These are phyloP conservation scores for Elegia similella DNA, from an alignment of 2,888 invertebrate species.

Conservation along the genomic window DNA sequence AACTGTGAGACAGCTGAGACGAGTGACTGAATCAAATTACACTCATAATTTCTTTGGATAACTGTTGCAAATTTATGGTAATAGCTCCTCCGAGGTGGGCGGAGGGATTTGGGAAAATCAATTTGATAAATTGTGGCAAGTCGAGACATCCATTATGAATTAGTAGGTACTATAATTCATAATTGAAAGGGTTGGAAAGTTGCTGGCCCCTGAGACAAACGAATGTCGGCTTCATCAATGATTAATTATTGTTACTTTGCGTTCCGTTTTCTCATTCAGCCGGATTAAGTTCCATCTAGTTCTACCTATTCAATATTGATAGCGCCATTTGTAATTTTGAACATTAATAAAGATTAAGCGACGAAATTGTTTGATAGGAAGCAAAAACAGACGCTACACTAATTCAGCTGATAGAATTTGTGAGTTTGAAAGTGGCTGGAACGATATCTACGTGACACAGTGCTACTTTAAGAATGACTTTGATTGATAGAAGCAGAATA, in stretches of 20 bases:
- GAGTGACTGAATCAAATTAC: constrained; percentile 62
- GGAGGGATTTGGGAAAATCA: constrained; percentile 67
- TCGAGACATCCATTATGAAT: constrained; percentile 74
- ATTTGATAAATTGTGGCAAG: constrained; percentile 76
- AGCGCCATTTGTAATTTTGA: constrained; percentile 30
- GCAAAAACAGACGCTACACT: not conserved
- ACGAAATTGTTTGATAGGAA: constrained; percentile 11
- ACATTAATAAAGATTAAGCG: constrained; percentile 31
- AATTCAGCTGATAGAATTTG: constrained; percentile 18
- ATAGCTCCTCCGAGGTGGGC: constrained; percentile 53
- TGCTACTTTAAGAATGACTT: too few relatives aligned
- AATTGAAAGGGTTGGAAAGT: constrained; percentile 76
- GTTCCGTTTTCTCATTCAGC: constrained; percentile 41
- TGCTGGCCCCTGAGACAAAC: constrained; percentile 67
- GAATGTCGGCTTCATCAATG: constrained; percentile 73
- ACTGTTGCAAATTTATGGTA: constrained; percentile 73
- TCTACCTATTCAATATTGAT: constrained; percentile 34
- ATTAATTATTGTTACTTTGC: constrained; percentile 76
- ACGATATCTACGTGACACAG: too few relatives aligned
- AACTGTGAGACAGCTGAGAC: constrained; percentile 23
- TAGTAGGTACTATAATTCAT: constrained; percentile 78
- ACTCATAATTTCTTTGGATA: constrained; percentile 68
- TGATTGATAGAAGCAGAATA: too few relatives aligned
- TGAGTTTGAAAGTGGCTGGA: not conserved
- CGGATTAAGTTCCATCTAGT: constrained; percentile 35